phyloP scores from a whole-genome alignment of 1,140 invertebrate genomes.

The Formica selysi region DNA sequence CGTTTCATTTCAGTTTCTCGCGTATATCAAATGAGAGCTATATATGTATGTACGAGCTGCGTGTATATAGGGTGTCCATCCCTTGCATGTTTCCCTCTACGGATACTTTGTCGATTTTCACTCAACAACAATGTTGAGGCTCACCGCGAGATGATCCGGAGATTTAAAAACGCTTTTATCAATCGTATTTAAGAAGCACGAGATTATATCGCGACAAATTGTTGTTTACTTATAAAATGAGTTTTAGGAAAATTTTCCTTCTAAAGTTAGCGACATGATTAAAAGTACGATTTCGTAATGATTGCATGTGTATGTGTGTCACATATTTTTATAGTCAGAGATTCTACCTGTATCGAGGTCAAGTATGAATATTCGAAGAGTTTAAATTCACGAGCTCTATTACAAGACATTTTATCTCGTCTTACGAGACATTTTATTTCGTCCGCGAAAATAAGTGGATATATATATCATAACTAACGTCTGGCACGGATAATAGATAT shows the following conservation, averaged over 20 bases:
- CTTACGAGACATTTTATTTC: not conserved
- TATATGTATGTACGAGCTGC: not conserved
- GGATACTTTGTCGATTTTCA: not conserved
- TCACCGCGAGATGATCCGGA: too few species aligned
- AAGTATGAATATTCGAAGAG: not conserved
- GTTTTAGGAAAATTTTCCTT: not conserved
- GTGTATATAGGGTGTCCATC: not conserved
- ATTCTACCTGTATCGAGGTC: not conserved
- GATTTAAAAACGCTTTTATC: not conserved
- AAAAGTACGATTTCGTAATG: not conserved
- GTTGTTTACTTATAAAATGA: not conserved
- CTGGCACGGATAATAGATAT: not conserved
- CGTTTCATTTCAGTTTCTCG: constrained; percentile 83
- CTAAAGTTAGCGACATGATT: not conserved
- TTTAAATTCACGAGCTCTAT: not conserved
- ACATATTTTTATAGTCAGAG: not conserved
- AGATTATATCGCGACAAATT: not conserved
- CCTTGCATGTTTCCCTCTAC: not conserved
- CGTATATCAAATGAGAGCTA: constrained; percentile 38
- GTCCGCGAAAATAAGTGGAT: not conserved
- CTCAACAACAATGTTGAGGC: too few species aligned
- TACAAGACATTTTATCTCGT: not conserved
- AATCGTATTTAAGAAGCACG: not conserved
- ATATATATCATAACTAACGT: not conserved
- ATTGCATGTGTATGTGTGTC: not conserved